phyloP scores from a whole-genome alignment of 2,113 vertebrate species.

The Prunella himalayana region DNA sequence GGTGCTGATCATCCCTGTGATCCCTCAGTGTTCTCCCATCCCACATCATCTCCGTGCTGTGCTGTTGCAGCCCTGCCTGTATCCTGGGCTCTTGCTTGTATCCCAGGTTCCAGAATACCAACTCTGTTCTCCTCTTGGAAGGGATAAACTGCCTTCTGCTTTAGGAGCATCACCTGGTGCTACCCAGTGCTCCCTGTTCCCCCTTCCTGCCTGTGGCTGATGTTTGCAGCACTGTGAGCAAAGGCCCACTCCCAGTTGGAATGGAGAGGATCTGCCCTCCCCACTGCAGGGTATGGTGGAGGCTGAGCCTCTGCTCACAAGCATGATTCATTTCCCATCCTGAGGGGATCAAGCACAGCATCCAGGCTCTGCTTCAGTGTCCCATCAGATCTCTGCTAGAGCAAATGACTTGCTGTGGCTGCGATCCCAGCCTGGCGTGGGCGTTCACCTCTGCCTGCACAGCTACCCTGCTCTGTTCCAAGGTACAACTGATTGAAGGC shows the following conservation, averaged over 20 bases:
- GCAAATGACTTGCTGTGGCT: rapidly evolving
- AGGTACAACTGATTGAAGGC: not conserved
- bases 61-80: not conserved
- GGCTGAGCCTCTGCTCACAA: not conserved
- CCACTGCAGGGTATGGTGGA: rapidly evolving
- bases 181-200: not conserved
- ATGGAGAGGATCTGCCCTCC: not conserved
- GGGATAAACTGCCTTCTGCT: not conserved
- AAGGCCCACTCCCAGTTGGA: not conserved
- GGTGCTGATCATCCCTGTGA: not conserved
- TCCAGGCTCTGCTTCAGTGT: not conserved
- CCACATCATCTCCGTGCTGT: not conserved
- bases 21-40: not conserved
- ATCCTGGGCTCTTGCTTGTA: not conserved
- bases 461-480: not conserved
- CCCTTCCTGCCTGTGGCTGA: not conserved
- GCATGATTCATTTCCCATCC: not conserved
- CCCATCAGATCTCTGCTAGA: not conserved
- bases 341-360: not conserved
- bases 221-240: not conserved
- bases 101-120: not conserved
- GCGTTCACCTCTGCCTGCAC: not conserved
- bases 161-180: rapidly evolving
- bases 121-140: not conserved
- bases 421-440: rapidly evolving